Conservation (phyloP, 2,888 invertebrate species). For the Rhagonycha lutea region DNA sequence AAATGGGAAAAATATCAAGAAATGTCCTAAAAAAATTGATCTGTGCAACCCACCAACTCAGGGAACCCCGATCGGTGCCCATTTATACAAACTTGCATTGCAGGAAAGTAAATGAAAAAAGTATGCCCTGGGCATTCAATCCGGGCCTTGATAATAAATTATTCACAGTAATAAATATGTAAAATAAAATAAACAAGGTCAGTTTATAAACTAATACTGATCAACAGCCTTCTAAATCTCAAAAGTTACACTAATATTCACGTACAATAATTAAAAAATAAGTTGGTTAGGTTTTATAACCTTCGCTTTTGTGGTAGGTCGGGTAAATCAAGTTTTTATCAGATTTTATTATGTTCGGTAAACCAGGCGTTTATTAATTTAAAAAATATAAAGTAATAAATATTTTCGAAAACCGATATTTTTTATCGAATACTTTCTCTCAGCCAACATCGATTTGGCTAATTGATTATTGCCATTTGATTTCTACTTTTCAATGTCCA, state of each 20-base stretch:
- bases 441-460: not conserved
- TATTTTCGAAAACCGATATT: not conserved
- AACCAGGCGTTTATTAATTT: not conserved
- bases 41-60: no score
- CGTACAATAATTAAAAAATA: constrained; percentile 18
- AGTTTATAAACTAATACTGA: not conserved
- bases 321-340: constrained; percentile 10
- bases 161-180: not conserved
- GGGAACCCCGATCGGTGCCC: no score
- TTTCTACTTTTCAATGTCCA: not conserved
- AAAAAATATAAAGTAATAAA: not conserved
- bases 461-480: not conserved
- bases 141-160: not conserved
- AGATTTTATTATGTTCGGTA: not conserved
- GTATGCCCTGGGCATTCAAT: not conserved
- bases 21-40: not conserved
- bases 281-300: constrained; percentile 8
- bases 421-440: not conserved
- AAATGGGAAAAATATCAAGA: no score
- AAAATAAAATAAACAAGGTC: not conserved
- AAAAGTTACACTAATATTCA: not conserved
- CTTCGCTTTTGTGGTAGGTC: constrained; percentile 25
- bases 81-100: not conserved
- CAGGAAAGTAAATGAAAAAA: not conserved
- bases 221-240: not conserved